Base-by-base conservation (phyloP, 2,113 vertebrate genomes). In the Excalfactoria chinensis region DNA sequence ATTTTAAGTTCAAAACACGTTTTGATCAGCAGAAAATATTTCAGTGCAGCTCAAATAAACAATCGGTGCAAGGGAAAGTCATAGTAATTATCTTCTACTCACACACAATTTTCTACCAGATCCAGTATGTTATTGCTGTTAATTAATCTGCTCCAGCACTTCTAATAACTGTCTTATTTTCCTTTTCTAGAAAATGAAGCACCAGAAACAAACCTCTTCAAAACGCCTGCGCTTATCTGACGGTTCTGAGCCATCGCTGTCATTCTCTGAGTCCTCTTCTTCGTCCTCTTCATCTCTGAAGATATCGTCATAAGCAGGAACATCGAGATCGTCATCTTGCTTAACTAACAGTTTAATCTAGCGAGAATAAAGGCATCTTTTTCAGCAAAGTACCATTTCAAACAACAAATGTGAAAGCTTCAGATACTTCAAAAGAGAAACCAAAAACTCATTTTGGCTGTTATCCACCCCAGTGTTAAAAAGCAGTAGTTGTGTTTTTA, bases 321-420 rank as follows among this genome's bases (percentile, higher is more conserved):
- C 97, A 28, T 98, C 97, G 0, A 99, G 98, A 60, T 99, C 99
- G 35, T 99, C 99, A 2, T 99, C 98, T 94, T 99, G 98, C 93
- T 99, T 99, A 77, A 99, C 98, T 19, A 99, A 97, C 51, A 99
- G 97, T 86, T 99, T 99, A 79, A 99, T 98, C 99, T 99, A 73
- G 34, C 25, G 93, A 87, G 62, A 13, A 76, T 19, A 73, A 84
- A 77, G 73, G 3, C 20, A 13, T 87, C 30, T 48, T 41, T 74
- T 70, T 9, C 89, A 66, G 60, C 21, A n/a, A 77, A 85, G n/a
- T 6, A 53, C 8, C 9, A 22, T 53, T 56, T n/a, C 44, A 63
- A 84, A 34, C 35, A 3, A 76, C 32, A 76, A 49, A 49, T 8
- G 5, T 44, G 30, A 76, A 48, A 34, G 64, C 21, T 35, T 64